A percentile compares a stretch with the other conserved stretches of the same genome.
These are phyloP conservation scores for Drosophila multiciliata DNA, from an alignment of 2,888 invertebrate species.

Conservation along the genomic window DNA sequence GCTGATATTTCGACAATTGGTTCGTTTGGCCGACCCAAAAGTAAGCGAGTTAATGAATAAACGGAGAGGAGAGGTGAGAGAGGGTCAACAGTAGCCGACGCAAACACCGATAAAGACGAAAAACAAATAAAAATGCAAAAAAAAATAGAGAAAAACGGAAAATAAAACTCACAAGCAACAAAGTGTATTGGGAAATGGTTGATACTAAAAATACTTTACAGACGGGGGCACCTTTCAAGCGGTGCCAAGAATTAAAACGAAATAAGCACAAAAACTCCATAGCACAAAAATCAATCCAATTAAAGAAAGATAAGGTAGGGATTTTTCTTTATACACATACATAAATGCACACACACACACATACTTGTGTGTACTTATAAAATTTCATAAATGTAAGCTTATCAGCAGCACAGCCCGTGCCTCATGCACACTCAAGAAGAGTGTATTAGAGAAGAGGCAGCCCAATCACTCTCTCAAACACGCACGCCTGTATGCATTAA, in stretches of 20 bases:
- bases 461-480: constrained; percentile 16
- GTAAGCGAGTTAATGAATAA: constrained; percentile 44
- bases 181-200: constrained; percentile 45
- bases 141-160: constrained; percentile 9
- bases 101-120: constrained; percentile 27
- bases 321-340: constrained; percentile 2
- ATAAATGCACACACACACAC: not conserved
- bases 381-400: constrained; percentile 49
- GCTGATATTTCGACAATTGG: constrained; percentile 50
- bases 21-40: constrained; percentile 37
- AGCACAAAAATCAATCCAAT: constrained; percentile 15
- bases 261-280: constrained; percentile 21
- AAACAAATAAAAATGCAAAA: constrained; percentile 33
- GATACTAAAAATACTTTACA: constrained; percentile 59
- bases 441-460: constrained; percentile 36
- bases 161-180: constrained; percentile 7
- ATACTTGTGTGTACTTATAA: constrained; percentile 6
- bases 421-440: constrained; percentile 30
- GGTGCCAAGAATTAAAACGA: constrained; percentile 42
- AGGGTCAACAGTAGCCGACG: constrained; percentile 9
- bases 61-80: not conserved
- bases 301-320: constrained; percentile 6
- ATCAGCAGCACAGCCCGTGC: constrained; percentile 52
- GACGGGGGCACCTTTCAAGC: constrained; percentile 27
- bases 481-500: constrained; percentile 19